Evolutionary conservation across 2,113 vertebrate species (phyloP).

Genomic region (Sula dactylatra): DNA sequence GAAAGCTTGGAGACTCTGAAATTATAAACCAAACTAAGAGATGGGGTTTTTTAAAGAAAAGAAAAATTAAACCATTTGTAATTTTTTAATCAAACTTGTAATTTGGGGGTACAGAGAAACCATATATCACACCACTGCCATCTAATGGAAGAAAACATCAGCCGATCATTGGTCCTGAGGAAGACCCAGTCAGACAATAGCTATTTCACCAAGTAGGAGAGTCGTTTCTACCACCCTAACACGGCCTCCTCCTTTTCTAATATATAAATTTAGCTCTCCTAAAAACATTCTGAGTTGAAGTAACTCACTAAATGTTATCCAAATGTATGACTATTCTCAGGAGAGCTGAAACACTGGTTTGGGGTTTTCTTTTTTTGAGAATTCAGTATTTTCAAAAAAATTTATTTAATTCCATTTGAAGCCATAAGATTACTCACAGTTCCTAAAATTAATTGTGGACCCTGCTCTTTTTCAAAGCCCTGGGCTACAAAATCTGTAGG

Average conservation of each 20-base stretch:
- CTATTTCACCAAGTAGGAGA: not conserved
- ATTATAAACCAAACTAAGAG: not conserved
- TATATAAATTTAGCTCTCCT: not conserved
- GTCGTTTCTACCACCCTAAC: not conserved
- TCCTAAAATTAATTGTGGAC: not conserved
- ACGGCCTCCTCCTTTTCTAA: not conserved
- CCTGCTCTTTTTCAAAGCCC: not conserved
- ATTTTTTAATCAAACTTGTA: not conserved
- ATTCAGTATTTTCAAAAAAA: not conserved
- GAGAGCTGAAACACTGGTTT: not conserved
- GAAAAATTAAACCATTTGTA: not conserved
- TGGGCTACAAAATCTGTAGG: not conserved
- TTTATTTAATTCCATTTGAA: not conserved
- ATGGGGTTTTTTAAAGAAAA: not conserved
- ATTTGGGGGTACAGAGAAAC: constrained; percentile 1
- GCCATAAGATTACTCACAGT: not conserved
- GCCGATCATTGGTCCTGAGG: not conserved
- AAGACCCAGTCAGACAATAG: not conserved
- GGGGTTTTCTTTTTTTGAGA: not conserved
- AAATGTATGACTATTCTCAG: not conserved
- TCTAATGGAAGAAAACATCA: constrained; percentile 54
- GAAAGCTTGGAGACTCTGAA: not conserved
- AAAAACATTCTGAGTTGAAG: not conserved
- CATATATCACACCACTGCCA: constrained; percentile 53
- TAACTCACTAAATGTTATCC: not conserved